phyloP scores from a whole-genome alignment of 2,113 vertebrate genomes.

The Coptodon rendalli region DNA sequence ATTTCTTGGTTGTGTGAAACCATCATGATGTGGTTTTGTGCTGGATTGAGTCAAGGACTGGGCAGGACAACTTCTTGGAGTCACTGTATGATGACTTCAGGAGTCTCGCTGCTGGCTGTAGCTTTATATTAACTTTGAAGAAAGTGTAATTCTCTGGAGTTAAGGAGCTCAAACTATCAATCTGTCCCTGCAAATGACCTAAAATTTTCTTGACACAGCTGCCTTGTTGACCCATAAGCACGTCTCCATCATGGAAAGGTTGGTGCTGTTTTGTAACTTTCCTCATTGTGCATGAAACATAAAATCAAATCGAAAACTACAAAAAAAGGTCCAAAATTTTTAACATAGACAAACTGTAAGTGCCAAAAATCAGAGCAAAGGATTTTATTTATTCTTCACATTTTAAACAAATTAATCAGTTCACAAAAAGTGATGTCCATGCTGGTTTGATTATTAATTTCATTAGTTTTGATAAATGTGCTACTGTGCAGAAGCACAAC shows the following conservation, averaged over 20 bases:
- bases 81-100: neutral
- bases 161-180: neutral
- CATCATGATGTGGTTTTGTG: neutral
- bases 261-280: neutral
- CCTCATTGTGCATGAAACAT: neutral
- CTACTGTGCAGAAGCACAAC: neutral
- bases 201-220: neutral
- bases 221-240: neutral
- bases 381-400: neutral
- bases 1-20: neutral
- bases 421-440: neutral
- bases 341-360: neutral
- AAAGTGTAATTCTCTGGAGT: neutral
- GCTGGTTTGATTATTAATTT: neutral
- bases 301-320: neutral
- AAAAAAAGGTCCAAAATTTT: neutral
- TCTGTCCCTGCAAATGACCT: neutral
- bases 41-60: neutral
- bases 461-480: neutral
- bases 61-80: neutral
- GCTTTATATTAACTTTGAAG: neutral
- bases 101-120: neutral
- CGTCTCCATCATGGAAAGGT: neutral
- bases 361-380: neutral
- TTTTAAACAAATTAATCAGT: neutral